A percentile compares a stretch with the other conserved stretches of the same genome.
Conservation (phyloP, 2,113 vertebrate genomes). For the Carettochelys insculpta region DNA sequence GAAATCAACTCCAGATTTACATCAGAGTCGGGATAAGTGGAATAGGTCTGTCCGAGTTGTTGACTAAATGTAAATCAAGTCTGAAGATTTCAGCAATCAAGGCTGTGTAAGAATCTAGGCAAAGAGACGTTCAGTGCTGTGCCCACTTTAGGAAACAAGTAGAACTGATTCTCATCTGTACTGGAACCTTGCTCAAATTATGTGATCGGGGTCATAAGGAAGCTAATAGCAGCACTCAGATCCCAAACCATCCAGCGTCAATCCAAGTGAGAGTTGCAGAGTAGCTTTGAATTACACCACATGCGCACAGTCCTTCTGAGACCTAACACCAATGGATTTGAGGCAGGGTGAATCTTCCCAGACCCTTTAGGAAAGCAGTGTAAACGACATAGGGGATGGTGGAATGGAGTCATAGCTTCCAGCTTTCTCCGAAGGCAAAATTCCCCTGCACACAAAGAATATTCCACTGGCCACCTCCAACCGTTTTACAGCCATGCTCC, state of each 20-base stretch:
- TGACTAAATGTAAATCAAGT: constrained; percentile 61
- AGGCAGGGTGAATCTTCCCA: neutral
- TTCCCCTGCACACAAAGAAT: neutral
- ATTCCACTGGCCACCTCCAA: neutral
- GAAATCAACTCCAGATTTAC: neutral
- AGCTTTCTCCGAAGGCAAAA: neutral
- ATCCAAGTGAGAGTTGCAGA: neutral
- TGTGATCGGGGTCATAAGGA: neutral
- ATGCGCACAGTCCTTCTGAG: neutral
- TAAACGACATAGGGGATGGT: neutral
- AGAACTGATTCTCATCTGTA: neutral
- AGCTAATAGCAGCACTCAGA: neutral
- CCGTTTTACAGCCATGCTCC: neutral
- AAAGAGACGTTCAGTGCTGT: neutral
- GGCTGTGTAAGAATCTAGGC: neutral
- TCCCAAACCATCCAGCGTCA: neutral
- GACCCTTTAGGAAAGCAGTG: neutral
- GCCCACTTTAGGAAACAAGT: constrained; percentile 4
- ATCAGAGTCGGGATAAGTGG: neutral
- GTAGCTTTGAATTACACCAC: neutral
- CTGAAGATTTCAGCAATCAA: constrained; percentile 36
- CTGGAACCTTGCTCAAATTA: neutral
- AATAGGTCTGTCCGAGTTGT: constrained; percentile 3
- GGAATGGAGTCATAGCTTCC: neutral
- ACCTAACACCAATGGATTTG: neutral